Base-by-base conservation (phyloP, 2,797 vertebrate genomes). In the Salmo trutta region DNA sequence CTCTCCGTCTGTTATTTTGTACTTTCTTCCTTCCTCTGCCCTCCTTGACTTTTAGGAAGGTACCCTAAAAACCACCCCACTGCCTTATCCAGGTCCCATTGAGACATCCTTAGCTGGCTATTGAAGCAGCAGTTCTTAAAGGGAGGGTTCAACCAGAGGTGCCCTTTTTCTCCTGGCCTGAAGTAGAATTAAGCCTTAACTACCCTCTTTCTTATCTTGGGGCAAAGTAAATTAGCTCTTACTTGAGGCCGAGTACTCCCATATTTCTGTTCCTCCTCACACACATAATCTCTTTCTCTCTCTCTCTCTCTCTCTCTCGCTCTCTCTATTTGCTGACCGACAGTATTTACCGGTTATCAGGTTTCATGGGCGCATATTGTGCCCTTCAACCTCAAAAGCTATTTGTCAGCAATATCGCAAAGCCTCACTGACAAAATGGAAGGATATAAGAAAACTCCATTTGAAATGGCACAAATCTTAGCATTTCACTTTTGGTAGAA, bases 361-460 rank as follows among this genome's bases (percentile, higher is more conserved):
- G 31, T 68, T 33, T 68, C 66, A 33, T 17, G 27, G 66, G 15
- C 6, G 15, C 15, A 68, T 33, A 68, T 68, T 31, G 66, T 68
- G 29, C 66, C 66, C 66, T 33, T 36, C 27, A 68, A 68, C 66
- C 29, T 68, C 16, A 33, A 33, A 17, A 19, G 31, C 66, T 68
- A 27, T 36, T 36, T 68, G 66, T 68, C 66, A 68, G 66, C 66
- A 68, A 68, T 68, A 68, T 68, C 29, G 15, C 65, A 67, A 29
- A 31, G 65, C 65, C 65, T 16, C 29, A 67, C 65, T 67, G 27
- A 31, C 65, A 67, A 67, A 67, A 67, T 17, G 65, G 27, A 68
- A 68, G 66, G 8, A 19, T 8, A 19, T 33, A 4, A 59, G 56
- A 21, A 59, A 59, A 59, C 56, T 59, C n/a, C 8, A 59, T 59